These are phyloP conservation scores for Crocallis elinguaria DNA, from an alignment of 2,888 invertebrate genomes.

Conservation along the genomic window DNA sequence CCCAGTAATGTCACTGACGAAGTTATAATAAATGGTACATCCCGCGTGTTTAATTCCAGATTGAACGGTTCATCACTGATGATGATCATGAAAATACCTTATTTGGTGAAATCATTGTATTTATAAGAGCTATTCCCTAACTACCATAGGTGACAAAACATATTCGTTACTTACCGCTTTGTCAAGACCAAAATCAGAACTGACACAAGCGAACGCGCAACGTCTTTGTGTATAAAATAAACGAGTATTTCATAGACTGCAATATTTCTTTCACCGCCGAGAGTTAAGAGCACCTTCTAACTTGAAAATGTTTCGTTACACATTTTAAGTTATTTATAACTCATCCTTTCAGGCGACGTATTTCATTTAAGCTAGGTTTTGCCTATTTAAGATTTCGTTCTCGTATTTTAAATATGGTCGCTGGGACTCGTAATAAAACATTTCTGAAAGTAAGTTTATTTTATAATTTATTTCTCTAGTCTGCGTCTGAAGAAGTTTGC, in stretches of 20 bases:
- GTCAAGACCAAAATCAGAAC: background rate
- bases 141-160: no score
- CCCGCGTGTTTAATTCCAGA: no score
- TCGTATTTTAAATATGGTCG: background rate
- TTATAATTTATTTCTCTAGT: no score
- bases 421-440: no score
- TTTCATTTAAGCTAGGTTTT: slow-evolving; percentile 5
- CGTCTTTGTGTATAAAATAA: background rate
- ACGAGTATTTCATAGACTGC: background rate
- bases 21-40: no score
- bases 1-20: no score
- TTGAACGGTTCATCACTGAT: no score
- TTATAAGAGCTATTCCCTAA: no score
- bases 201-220: slow-evolving; percentile 18
- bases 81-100: no score
- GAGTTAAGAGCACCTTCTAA: slow-evolving; percentile 26
- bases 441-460: no score
- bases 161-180: background rate
- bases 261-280: slow-evolving; percentile 5
- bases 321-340: background rate
- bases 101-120: no score
- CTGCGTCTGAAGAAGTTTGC: no score
- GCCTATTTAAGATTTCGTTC: background rate
- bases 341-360: slow-evolving; percentile 1
- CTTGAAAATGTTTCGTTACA: slow-evolving; percentile 13